Base-by-base conservation (phyloP, 1,140 invertebrate species). In the Thalassaphorura encarpata region DNA sequence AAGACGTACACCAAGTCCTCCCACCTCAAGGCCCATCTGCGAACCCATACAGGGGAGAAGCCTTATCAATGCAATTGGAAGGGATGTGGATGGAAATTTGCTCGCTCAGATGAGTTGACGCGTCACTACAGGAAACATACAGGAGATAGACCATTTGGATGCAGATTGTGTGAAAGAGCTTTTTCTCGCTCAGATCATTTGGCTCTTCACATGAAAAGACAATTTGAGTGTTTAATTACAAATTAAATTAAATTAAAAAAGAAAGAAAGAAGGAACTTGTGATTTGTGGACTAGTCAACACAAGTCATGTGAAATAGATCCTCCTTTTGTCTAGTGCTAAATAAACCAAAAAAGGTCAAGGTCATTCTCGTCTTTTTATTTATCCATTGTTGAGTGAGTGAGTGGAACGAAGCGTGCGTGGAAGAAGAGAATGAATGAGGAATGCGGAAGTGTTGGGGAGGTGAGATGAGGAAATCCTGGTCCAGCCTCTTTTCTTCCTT, bases 1-100 rank as follows among this genome's bases (percentile, higher is more conserved):
- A 87, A 87, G 70, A 79, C 83, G 41, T 87, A 87, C 70, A 83
- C 83, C 18, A 87, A 87, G 70, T 85, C 83, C 47, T 85, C 83
- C 2, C 84, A 87, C 70, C 71, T 87, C 8, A 84, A 85, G 66
- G 84, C 84, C 2, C 84, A 87, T 71, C 72, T 85, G 3, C 71
- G 82, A 51, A 80, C 78, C 28, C 79, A 81, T 68, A 81, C 79
- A 73, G 79, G 78, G 1, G 64, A 66, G 46, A 66, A 66, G 50
- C 63, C 63, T 16, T 66, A 63, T 43, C 61, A 63, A 28, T 66
- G 63, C 45, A 60, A 56, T 21, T 64, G 61, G 61, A 63, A 63
- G 26, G 63, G 63, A 1, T 66, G 63, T 39, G 58, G 61, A 6
- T 63, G 63, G 63, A 63, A 63, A 58, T 66, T 66, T 45, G 63